Evolutionary conservation across 2,888 invertebrate genomes (phyloP).

Genomic region (Acronicta alni): DNA sequence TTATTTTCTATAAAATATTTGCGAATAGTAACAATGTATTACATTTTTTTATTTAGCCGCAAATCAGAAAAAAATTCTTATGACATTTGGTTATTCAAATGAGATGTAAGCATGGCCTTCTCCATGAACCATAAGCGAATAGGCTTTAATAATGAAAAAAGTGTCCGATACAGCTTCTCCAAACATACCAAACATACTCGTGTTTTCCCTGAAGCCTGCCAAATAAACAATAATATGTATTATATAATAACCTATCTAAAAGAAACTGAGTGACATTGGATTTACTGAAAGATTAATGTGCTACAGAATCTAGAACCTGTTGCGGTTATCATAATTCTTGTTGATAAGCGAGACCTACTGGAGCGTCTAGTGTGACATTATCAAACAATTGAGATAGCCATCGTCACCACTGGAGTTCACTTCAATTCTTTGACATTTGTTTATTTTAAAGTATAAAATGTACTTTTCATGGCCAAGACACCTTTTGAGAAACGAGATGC

Average conservation of each 20-base stretch:
- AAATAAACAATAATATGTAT: constrained; percentile 6
- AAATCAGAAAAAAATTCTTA: no score
- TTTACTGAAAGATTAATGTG: constrained; percentile 33
- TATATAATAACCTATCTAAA: constrained; percentile 16
- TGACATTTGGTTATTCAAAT: no score
- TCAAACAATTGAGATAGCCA: constrained; percentile 9
- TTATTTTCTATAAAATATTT: no score
- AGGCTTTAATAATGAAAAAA: no score
- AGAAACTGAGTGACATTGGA: constrained; percentile 33
- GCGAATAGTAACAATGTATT: no score
- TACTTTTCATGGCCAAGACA: background rate
- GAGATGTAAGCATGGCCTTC: no score
- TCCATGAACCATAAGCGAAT: no score
- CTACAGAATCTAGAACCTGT: constrained; percentile 25
- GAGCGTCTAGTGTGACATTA: constrained; percentile 6
- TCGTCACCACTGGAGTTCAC: background rate
- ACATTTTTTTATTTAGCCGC: no score
- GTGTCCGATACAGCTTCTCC: no score
- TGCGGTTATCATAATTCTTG: constrained; percentile 21
- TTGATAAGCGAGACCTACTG: constrained; percentile 26
- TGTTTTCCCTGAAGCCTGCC: no score
- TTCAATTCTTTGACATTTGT: constrained; percentile 10
- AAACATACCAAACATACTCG: no score
- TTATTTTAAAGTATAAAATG: background rate
- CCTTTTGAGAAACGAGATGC: no score